Conservation (phyloP, 2,113 vertebrate genomes). For the Pandion haliaetus region DNA sequence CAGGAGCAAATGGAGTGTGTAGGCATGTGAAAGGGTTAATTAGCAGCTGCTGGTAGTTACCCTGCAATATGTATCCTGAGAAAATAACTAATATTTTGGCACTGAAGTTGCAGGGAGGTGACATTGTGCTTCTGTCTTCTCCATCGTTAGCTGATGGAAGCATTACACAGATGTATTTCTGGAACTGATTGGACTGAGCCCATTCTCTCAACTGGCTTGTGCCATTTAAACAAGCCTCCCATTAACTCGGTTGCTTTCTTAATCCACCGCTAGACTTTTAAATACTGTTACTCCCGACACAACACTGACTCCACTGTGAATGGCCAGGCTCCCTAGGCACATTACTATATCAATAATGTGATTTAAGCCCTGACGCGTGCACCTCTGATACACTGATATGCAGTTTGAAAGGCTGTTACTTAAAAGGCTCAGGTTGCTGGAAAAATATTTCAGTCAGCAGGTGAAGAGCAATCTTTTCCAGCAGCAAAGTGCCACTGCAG, state of each 20-base stretch:
- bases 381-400: neutral
- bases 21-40: neutral
- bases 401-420: neutral
- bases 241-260: neutral
- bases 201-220: neutral
- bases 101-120: neutral
- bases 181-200: neutral
- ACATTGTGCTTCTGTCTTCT: too few species aligned
- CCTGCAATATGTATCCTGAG: neutral
- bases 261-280: neutral
- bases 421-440: neutral
- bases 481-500: neutral
- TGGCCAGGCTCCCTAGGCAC: neutral
- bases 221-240: neutral
- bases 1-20: rapidly evolving
- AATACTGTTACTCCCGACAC: neutral
- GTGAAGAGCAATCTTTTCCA: neutral
- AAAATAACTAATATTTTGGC: neutral
- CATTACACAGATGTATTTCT: neutral
- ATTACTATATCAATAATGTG: rapidly evolving
- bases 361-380: neutral
- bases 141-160: neutral
- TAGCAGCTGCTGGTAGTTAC: neutral
- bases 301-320: rapidly evolving
- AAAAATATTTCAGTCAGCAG: neutral